Base-by-base conservation (phyloP, 2,113 vertebrate species). In the Cranoglanis bouderius region DNA sequence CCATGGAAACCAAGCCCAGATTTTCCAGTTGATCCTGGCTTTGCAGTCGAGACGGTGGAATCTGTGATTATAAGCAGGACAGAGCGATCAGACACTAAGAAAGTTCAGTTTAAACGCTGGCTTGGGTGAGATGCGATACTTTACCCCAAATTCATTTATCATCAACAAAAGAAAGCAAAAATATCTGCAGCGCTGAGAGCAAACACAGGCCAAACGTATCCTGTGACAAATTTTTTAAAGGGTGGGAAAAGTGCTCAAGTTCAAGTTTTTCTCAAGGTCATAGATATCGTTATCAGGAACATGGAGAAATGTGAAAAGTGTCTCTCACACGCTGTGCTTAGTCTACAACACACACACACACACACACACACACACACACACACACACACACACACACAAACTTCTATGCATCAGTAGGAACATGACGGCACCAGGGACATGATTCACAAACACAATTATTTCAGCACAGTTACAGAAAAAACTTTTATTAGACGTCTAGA, bases 1-100 rank as follows among this genome's bases (percentile, higher is more conserved):
- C 35, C 51, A 9, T 57, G 78, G 61, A 70, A 82, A 63, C 80
- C 86, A 93, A 92, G 46, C 14, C 49, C 91, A 89, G 89, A 89
- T 90, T 75, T 90, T 91, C 92, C 89, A 89, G 85, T 86, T 89
- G 88, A 85, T 87, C 67, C 88, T 87, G 75, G 84, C 87, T 86
- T 59, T 75, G 63, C 75, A 29, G 74, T 49, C 24, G 82, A 88
- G 89, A 82, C 53, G 74, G 86, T 87, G 74, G 74, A 82, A 82
- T 88, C 63, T 78, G 84, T 49, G 78, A 67, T 61, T 61, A n/a
- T 53, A 6, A 38, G 85, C 82, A 51, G 82, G 82, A 83, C 51
- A 0, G 14, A 26, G 59, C 26, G 53, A 61, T 59, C 57, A 81
- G 82, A 59, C 38, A 2, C 10, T 55, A n/a, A 63, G 65, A 46